Conservation (phyloP, 2,113 vertebrate species). For the Chunga burmeisteri region DNA sequence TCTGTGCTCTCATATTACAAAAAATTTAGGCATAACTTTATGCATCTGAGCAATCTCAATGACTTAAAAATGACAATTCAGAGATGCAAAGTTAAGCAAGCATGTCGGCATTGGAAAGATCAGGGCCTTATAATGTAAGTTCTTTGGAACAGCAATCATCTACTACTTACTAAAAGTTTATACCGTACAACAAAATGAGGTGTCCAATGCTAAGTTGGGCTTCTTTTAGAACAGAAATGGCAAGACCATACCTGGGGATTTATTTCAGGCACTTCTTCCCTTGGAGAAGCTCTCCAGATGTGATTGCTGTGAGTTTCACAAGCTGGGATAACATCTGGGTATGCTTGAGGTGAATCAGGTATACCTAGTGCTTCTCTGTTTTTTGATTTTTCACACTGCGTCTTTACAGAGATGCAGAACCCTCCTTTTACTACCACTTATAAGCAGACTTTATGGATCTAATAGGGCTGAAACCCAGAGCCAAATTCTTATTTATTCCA, state of each 20-base stretch:
- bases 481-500: background rate
- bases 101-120: background rate
- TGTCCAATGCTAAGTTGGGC: background rate
- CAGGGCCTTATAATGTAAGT: background rate
- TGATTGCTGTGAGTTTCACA: background rate
- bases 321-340: background rate
- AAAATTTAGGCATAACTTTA: background rate
- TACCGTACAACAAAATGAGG: background rate
- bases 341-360: rapidly evolving
- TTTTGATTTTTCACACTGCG: background rate
- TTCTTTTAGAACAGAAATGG: background rate
- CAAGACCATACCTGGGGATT: background rate
- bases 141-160: background rate
- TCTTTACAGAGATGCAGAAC: background rate
- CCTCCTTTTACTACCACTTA: background rate
- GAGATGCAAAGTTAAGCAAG: background rate
- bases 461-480: background rate
- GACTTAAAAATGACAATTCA: background rate
- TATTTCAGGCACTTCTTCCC: background rate
- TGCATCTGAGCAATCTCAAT: background rate
- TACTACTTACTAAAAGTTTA: background rate
- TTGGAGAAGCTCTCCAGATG: background rate
- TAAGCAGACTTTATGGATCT: background rate
- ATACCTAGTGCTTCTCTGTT: background rate
- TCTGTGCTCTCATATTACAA: background rate